Percentiles rank a stretch among this genome's conserved stretches.
Evolutionary conservation across 2,888 invertebrate genomes (phyloP).

Genomic region (Dolomedes plantarius): DNA sequence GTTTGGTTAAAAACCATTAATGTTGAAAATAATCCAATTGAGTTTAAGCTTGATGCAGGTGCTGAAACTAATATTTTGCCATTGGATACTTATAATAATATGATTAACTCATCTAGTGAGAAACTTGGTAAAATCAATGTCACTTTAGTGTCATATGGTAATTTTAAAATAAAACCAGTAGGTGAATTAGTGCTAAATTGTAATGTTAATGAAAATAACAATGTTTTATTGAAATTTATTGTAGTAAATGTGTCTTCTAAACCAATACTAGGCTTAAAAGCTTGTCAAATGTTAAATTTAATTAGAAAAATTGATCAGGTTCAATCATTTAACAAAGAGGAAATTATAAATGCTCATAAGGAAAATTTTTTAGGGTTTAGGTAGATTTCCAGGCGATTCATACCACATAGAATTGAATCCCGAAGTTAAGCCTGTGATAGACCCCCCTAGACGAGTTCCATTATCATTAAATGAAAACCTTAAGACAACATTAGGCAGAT

Average conservation of each 20-base stretch:
- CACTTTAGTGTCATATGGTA: slow-evolving; percentile 31
- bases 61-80: no score
- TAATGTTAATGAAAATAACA: not conserved
- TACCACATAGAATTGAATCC: not conserved
- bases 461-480: not conserved
- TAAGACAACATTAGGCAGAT: not conserved
- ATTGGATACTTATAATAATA: no score
- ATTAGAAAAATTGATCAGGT: not conserved
- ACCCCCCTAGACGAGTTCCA: slow-evolving; percentile 22
- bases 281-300: not conserved
- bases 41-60: no score
- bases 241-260: not conserved
- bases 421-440: slow-evolving; percentile 1
- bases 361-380: slow-evolving; percentile 14
- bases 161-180: slow-evolving; percentile 19
- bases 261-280: not conserved
- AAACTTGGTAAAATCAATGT: not conserved
- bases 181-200: no score
- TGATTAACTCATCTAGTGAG: not conserved
- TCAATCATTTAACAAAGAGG: not conserved
- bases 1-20: no score
- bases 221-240: slow-evolving; percentile 11
- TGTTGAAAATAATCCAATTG: no score
- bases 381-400: slow-evolving; percentile 23
- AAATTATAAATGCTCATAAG: not conserved